Conservation (phyloP, 2,888 invertebrate species). For the Aphelenchoides bicaudatus region DNA sequence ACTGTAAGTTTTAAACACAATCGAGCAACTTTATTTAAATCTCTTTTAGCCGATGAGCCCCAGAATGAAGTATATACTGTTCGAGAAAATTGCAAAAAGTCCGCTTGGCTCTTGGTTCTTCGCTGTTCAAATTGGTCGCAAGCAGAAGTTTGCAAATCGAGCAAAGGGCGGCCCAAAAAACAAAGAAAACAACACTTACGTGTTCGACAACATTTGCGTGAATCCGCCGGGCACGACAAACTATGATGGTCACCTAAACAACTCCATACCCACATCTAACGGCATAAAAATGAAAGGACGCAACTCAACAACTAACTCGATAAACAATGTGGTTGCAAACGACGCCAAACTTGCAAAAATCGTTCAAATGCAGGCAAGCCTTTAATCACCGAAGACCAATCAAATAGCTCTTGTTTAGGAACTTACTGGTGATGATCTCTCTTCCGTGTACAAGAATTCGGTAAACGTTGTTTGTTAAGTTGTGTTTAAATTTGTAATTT, state of each 20-base stretch:
- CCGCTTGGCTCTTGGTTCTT: conserved; percentile 44
- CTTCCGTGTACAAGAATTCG: conserved; percentile 34
- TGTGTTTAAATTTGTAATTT: neutral
- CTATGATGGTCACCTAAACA: conserved; percentile 1
- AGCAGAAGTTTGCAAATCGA: conserved; percentile 17
- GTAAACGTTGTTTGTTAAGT: conserved; percentile 16
- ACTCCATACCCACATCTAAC: neutral
- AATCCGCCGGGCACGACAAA: neutral
- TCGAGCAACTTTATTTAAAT: no score
- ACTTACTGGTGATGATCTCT: conserved; percentile 37
- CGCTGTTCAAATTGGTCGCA: conserved; percentile 44
- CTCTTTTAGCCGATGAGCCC: conserved; percentile 46
- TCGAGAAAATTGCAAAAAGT: conserved; percentile 35
- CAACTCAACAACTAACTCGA: conserved; percentile 3
- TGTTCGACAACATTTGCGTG: conserved; percentile 20
- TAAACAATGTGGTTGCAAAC: no score
- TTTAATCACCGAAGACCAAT: no score
- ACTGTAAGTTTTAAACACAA: no score
- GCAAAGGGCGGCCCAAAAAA: conserved; percentile 20
- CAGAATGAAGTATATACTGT: conserved; percentile 45
- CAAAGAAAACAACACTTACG: conserved; percentile 28
- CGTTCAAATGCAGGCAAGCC: conserved; percentile 53
- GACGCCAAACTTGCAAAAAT: conserved; percentile 36
- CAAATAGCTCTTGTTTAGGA: no score
- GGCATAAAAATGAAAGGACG: conserved; percentile 10